A percentile compares a stretch with the other conserved stretches of the same genome.
phyloP scores from a whole-genome alignment of 2,888 invertebrate species.

The Aquatica leii region DNA sequence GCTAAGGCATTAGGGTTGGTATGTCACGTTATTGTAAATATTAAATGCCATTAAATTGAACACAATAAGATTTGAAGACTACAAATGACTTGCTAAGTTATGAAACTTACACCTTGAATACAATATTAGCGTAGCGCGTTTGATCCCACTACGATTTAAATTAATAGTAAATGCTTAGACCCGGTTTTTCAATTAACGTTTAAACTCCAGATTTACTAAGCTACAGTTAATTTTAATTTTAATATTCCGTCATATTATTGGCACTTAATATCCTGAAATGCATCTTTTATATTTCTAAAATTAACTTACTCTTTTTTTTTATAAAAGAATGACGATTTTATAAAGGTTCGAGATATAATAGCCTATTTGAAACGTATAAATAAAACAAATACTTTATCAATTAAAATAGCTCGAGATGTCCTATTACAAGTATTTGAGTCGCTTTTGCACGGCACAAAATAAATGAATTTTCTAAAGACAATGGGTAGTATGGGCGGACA shows the following conservation, averaged over 20 bases:
- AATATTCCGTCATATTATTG: background rate
- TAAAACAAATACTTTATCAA: conserved; percentile 40
- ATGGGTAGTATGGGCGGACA: conserved; percentile 49
- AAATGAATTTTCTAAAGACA: conserved; percentile 47
- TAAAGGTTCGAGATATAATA: too few species aligned
- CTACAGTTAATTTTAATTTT: conserved; percentile 17
- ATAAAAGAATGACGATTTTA: too few species aligned
- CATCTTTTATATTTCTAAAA: too few species aligned
- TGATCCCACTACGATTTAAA: conserved; percentile 37
- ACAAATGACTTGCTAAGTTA: conserved; percentile 26
- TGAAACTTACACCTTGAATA: conserved; percentile 31
- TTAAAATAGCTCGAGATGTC: conserved; percentile 42
- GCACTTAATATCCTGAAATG: too few species aligned
- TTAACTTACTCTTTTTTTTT: too few species aligned
- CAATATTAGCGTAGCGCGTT: conserved; percentile 31
- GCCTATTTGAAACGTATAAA: conserved; percentile 1
- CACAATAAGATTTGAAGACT: conserved; percentile 22
- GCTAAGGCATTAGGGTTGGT: background rate
- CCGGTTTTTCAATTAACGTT: conserved; percentile 27
- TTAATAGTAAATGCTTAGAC: conserved; percentile 40
- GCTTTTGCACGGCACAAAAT: conserved; percentile 45
- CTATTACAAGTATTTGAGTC: conserved; percentile 43
- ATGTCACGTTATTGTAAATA: conserved; percentile 12
- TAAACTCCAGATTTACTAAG: too few species aligned
- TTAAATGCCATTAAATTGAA: conserved; percentile 9